Conservation (phyloP, 1,140 invertebrate genomes). For the Pseudomyrmex concolor region DNA sequence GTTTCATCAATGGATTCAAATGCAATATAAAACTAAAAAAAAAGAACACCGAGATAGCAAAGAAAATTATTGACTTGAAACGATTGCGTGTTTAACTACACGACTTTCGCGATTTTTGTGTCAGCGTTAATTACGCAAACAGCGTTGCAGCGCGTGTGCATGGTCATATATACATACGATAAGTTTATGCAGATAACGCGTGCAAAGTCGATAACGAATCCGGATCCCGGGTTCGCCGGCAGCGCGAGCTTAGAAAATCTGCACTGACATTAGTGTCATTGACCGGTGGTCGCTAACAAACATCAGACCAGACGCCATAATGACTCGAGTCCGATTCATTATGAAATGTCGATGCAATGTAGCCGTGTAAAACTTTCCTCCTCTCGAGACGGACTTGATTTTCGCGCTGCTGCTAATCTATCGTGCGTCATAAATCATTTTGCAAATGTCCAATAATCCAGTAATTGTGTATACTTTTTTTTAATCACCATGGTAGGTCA, state of each 20-base stretch:
- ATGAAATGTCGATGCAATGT: slow-evolving; percentile 27
- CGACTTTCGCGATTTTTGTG: not conserved
- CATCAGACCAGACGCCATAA: slow-evolving; percentile 4
- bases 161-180: not conserved
- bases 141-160: not conserved
- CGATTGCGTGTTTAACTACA: not conserved
- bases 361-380: not conserved
- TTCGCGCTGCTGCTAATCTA: not conserved
- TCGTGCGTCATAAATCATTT: slow-evolving; percentile 10
- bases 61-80: not conserved
- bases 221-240: slow-evolving; percentile 11
- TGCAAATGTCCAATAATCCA: slow-evolving; percentile 7
- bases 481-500: no score
- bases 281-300: slow-evolving; percentile 32
- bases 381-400: slow-evolving; percentile 22
- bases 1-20: not conserved
- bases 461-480: not conserved
- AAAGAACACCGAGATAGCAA: not conserved
- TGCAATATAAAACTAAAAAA: not conserved
- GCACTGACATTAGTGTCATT: slow-evolving; percentile 27
- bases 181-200: slow-evolving; percentile 15
- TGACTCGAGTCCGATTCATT: slow-evolving; percentile 25
- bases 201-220: slow-evolving; percentile 1
- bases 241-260: slow-evolving; percentile 25
- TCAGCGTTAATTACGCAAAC: slow-evolving; percentile 2